Evolutionary conservation across 2,888 invertebrate species (phyloP), one percentile per base, ranked within the genome.

Genomic region (Mimas tiliae): DNA sequence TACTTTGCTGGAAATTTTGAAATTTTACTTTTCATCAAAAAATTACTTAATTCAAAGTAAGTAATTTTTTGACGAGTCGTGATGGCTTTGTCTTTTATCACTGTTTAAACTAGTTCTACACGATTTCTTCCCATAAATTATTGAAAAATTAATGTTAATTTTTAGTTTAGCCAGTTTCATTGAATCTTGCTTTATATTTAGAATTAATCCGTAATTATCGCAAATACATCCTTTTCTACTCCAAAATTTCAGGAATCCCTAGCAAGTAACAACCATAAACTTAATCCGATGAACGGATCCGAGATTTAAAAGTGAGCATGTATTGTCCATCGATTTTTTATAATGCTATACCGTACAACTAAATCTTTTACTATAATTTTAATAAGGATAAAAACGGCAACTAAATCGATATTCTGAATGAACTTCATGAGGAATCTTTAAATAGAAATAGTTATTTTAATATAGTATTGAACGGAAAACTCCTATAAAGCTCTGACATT

Each of bases 401-500:
- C n/a, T 6, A 50, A 50, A 9, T 19, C 9, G 9, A 50, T 50
- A 19, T 50, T 50, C n/a, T n/a, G n/a, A 9, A 8, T 19, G 6
- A 19, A 58, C n/a, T n/a, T n/a, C n/a, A n/a, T n/a, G n/a, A 7
- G 19, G 19, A 58, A 19, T 38, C 19, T 11, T 19, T 38, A 58
- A 58, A 42, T 58, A 19, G 38, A 9, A 9, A 34, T 8, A 34
- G 1, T 38, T 38, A 38, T 38, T n/a, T n/a, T n/a, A 53, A 16
- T 11, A 34, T 19, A 19, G 0, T 21, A 19, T 19, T 58, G n/a
- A 38, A 55, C 12, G 42, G 42, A 58, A 42, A 58, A 19, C 19
- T 42, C 38, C 38, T 42, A 58, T 42, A 58, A 19, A 58, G 42
- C 42, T 58, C 42, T 58, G 58, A 58, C 58, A 58, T 58, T 58